Evolutionary conservation across 53 echinoderm and acorn worm genomes (phyloP).

Genomic region (Holothuria leucospilota): DNA sequence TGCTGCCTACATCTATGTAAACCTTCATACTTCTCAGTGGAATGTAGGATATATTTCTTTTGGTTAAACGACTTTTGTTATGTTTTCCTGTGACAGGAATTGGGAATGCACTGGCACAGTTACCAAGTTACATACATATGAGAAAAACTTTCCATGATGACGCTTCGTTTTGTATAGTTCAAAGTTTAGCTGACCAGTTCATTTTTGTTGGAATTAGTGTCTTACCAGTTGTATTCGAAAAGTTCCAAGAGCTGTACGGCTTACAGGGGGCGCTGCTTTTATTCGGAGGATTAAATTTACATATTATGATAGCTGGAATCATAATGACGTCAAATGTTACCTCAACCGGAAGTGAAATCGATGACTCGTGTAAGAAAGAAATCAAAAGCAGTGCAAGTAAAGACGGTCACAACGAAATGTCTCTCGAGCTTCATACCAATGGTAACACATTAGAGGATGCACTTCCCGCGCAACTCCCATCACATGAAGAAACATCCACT

Average conservation of each 20-base stretch:
- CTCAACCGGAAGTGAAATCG: too few species aligned
- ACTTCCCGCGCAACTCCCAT: too few species aligned
- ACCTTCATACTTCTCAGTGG: too few species aligned
- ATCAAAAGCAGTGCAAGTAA: too few species aligned
- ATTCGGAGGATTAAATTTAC: conserved; percentile 13
- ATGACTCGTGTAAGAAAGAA: too few species aligned
- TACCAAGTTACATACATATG: neutral
- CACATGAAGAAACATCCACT: too few species aligned
- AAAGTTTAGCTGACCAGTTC: neutral
- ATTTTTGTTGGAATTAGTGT: neutral
- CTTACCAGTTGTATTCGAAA: neutral
- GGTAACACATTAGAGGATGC: too few species aligned
- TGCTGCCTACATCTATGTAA: too few species aligned
- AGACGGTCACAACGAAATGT: too few species aligned
- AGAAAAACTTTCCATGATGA: neutral
- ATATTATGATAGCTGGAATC: conserved; percentile 1
- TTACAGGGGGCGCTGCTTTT: neutral
- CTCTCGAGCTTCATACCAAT: too few species aligned
- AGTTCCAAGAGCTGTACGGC: neutral
- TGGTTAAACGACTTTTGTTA: neutral
- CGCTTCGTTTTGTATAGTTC: neutral
- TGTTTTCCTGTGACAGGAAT: neutral
- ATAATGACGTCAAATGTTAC: too few species aligned
- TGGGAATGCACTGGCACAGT: neutral
- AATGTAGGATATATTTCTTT: too few species aligned